Evolutionary conservation across 2,797 vertebrate species (phyloP), one percentile per base, ranked within the genome.

Genomic region (Enoplosus armatus): DNA sequence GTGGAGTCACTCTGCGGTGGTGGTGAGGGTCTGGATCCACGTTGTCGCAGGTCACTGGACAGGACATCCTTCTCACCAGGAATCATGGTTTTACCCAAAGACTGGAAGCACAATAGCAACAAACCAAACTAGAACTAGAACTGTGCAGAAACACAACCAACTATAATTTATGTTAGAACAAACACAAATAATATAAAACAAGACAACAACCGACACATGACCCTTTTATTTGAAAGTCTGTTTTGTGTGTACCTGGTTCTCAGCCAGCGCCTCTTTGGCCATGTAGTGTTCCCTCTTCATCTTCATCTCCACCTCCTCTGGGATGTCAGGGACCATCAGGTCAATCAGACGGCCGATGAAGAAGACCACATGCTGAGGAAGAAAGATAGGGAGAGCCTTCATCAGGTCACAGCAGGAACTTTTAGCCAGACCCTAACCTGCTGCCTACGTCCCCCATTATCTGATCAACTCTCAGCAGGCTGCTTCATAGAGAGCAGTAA

Each of bases 261-360:
- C 96, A 1, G 94, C 95, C 77, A 95, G 91, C 0, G 95, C 95
- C 86, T 93, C 94, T 83, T 96, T 94, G 39, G 95, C 95, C 88
- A 96, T 88, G 85, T 93, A 96, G 54, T 93, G 87, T 63, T 96
- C 94, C n/a, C 95, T 89, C 86, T 96, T 96, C 48, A 95, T 91
- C 91, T 95, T 95, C 51, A 95, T 78, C 82, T 95, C 94, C 85
- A 96, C 89, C 4, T 94, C 94, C 68, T 93, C 94, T 0, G 96
- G 96, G 51, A 96, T 77, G 12, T 96, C 94, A 0, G 96, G 94
- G 15, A 96, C 94, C 81, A 97, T 90, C 88, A 95, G 85, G 88
- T 95, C 94, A 1, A 96, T 94, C 51, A 94, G 70, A 33, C 79
- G 89, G 41, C 94, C 92, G 16, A 94, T 88, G 80, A 95, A 95